Conservation (phyloP, 1,140 invertebrate genomes). For the Mylabris phalerata region DNA sequence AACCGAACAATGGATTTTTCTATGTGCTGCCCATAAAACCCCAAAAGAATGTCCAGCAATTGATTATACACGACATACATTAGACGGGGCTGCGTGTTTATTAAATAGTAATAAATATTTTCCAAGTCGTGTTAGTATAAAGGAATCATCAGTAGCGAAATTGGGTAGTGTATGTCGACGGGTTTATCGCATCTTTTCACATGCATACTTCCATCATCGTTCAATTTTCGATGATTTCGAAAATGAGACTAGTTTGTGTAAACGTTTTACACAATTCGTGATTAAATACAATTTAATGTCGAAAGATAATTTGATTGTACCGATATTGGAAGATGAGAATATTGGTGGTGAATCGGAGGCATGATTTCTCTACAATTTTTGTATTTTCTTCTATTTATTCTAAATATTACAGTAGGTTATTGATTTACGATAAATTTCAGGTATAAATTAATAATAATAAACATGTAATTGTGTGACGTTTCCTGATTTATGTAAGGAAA, state of each 20-base stretch:
- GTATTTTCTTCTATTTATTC: too few relatives aligned
- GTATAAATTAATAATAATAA: too few relatives aligned
- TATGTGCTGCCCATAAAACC: constrained; percentile 99
- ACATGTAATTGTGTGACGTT: too few relatives aligned
- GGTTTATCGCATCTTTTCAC: constrained; percentile 99
- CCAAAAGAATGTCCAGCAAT: constrained; percentile 99
- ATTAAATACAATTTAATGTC: constrained; percentile 99
- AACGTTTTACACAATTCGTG: constrained; percentile 95
- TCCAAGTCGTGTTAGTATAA: constrained; percentile 97
- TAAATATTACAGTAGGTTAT: too few relatives aligned
- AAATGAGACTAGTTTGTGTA: constrained; percentile 90
- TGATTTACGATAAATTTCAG: too few relatives aligned
- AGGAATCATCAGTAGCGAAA: constrained; percentile 97
- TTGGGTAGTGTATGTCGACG: constrained; percentile 95
- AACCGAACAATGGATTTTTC: constrained; percentile 99
- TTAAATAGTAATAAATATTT: constrained; percentile 99
- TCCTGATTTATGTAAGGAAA: too few relatives aligned
- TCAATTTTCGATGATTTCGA: constrained; percentile 98
- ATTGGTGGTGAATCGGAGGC: constrained; percentile 67
- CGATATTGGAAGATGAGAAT: constrained; percentile 75
- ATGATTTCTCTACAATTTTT: constrained; percentile 33
- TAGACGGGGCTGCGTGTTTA: constrained; percentile 97
- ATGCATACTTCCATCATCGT: constrained; percentile 98
- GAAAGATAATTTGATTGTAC: constrained; percentile 96
- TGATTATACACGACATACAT: constrained; percentile 98